Evolutionary conservation across 2,113 vertebrate genomes (phyloP).

Genomic region (Sphyrna mokarran): DNA sequence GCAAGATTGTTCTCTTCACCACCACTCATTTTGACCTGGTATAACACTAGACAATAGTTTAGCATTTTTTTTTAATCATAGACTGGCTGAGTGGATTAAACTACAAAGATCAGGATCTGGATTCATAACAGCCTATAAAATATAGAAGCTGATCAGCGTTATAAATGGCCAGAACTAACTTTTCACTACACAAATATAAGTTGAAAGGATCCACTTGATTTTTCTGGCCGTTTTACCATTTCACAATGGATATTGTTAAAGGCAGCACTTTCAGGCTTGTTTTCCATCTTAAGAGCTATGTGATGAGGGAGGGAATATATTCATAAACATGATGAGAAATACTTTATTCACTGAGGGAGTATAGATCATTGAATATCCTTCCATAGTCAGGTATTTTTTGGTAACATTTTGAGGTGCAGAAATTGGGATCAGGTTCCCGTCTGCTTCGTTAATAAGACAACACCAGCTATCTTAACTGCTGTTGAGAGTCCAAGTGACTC

Average conservation of each 20-base stretch:
- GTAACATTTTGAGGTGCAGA: background rate
- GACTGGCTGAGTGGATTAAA: background rate
- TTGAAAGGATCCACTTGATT: background rate
- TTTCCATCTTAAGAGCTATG: background rate
- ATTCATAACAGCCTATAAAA: background rate
- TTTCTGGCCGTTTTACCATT: background rate
- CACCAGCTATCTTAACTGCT: background rate
- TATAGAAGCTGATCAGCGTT: background rate
- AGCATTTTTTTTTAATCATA: background rate
- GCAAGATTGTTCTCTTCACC: background rate
- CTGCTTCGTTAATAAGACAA: background rate
- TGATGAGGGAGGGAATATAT: background rate
- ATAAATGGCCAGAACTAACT: background rate
- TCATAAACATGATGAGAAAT: background rate
- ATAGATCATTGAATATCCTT: background rate
- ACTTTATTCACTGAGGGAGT: background rate
- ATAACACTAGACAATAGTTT: background rate
- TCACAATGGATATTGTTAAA: background rate
- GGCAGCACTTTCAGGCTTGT: background rate
- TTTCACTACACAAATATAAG: background rate
- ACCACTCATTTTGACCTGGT: background rate
- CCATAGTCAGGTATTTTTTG: background rate
- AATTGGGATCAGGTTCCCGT: background rate
- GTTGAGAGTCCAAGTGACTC: background rate
- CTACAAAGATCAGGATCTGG: background rate